Percentiles rank a stretch among this genome's conserved stretches.
Conservation (phyloP, 2,113 vertebrate genomes). For the Suricata suricatta region DNA sequence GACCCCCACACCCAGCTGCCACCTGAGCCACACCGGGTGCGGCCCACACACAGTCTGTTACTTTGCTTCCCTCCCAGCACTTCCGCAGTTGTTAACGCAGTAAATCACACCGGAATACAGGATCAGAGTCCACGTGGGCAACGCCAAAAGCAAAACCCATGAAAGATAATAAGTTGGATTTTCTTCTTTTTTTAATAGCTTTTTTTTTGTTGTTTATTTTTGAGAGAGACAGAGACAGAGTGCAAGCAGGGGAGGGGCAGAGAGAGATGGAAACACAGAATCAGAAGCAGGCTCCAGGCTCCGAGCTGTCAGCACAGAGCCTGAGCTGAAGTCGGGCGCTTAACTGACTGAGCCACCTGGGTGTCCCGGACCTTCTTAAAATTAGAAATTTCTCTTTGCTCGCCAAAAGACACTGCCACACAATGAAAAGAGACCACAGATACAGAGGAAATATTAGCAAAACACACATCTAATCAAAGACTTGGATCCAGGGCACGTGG, state of each 20-base stretch:
- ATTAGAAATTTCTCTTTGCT: not conserved
- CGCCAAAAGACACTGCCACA: not conserved
- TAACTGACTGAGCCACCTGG: too few relatives aligned
- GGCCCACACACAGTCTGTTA: not conserved
- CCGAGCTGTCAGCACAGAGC: too few relatives aligned
- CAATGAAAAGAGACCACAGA: not conserved
- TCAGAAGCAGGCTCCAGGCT: too few relatives aligned
- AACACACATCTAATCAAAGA: not conserved
- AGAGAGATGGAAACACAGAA: too few relatives aligned
- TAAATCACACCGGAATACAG: not conserved
- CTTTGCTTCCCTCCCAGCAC: not conserved
- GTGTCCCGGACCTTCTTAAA: not conserved
- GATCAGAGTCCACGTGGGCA: not conserved
- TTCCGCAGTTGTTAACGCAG: not conserved
- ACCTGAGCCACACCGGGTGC: rapidly evolving
- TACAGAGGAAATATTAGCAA: not conserved
- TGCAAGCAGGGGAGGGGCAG: too few relatives aligned
- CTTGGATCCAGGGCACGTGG: not conserved
- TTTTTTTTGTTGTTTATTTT: too few relatives aligned
- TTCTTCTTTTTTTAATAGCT: not conserved
- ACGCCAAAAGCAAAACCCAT: not conserved
- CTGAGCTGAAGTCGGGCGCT: too few relatives aligned
- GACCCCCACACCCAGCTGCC: rapidly evolving
- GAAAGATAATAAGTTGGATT: not conserved
- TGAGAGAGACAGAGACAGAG: too few relatives aligned